Conservation (phyloP, 2,888 invertebrate species). For the Isoperla grammatica region DNA sequence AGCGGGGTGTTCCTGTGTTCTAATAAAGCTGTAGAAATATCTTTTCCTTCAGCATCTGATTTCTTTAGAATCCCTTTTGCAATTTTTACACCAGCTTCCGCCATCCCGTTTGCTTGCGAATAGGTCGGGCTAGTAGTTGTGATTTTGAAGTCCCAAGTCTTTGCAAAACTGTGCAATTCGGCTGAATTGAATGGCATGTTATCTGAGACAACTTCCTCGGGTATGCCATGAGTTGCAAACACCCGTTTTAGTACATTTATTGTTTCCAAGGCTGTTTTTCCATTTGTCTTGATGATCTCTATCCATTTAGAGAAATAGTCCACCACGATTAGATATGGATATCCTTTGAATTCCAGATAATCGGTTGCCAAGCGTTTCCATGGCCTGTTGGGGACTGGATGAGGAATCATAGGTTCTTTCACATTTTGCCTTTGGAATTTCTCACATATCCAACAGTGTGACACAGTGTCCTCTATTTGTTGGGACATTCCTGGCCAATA, state of each 20-base stretch:
- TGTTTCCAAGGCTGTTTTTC: constrained; percentile 19
- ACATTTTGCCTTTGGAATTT: constrained; percentile 6
- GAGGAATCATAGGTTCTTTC: constrained; percentile 33
- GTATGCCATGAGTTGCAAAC: constrained; percentile 33
- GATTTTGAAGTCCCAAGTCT: constrained; percentile 31
- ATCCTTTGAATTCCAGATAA: constrained; percentile 34
- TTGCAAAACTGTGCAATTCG: constrained; percentile 31
- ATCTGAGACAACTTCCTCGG: constrained; percentile 29
- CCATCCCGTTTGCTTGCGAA: constrained; percentile 33
- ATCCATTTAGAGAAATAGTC: constrained; percentile 36
- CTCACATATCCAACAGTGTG: constrained; percentile 7
- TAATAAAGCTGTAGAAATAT: constrained; percentile 10
- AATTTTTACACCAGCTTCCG: constrained; percentile 31
- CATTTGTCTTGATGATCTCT: constrained; percentile 22
- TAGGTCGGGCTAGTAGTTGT: constrained; percentile 32
- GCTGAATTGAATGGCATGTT: constrained; percentile 33
- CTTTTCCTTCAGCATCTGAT: constrained; percentile 17
- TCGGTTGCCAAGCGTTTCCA: constrained; percentile 37
- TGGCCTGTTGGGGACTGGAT: constrained; percentile 33
- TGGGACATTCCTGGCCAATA: constrained; percentile 16
- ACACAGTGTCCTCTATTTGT: constrained; percentile 6
- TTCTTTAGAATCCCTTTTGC: constrained; percentile 31
- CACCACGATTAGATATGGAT: constrained; percentile 33
- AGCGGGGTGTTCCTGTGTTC: constrained; percentile 15
- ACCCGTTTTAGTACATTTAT: constrained; percentile 28